These are phyloP conservation scores for Notoglanidium macrostoma DNA, from an alignment of 2,797 vertebrate genomes.

Conservation along the genomic window DNA sequence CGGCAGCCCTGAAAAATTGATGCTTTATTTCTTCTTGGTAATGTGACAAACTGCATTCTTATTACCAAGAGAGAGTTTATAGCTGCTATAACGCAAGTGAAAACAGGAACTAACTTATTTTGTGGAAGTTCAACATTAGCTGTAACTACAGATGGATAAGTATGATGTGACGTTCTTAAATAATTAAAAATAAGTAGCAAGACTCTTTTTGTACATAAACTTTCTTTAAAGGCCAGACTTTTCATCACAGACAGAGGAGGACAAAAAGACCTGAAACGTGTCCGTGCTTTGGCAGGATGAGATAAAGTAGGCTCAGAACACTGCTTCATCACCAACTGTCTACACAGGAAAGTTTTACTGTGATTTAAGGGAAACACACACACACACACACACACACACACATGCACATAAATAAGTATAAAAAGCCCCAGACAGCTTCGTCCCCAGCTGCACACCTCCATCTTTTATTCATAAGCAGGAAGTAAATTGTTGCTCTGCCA, in stretches of 20 bases:
- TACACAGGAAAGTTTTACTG: slow-evolving; percentile 42
- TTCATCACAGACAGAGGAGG: slow-evolving; percentile 52
- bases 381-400: slow-evolving; percentile 10
- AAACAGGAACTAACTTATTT: background rate
- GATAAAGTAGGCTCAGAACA: slow-evolving; percentile 25
- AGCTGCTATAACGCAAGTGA: background rate
- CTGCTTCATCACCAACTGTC: slow-evolving; percentile 21
- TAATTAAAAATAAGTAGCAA: background rate
- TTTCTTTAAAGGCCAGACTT: slow-evolving; percentile 8
- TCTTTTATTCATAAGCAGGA: slow-evolving; percentile 90
- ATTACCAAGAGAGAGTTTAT: background rate
- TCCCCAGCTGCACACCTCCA: slow-evolving; percentile 78
- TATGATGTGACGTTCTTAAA: background rate
- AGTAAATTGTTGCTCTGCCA: slow-evolving; percentile 71
- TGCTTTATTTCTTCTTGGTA: background rate
- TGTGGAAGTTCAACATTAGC: background rate
- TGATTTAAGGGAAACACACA: slow-evolving; percentile 24
- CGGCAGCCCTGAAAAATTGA: background rate
- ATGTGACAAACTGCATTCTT: background rate
- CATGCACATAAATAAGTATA: slow-evolving; percentile 44
- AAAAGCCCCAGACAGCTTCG: slow-evolving; percentile 75
- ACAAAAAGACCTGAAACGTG: slow-evolving; percentile 29
- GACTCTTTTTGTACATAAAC: no score
- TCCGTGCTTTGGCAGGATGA: slow-evolving; percentile 63
- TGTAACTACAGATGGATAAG: background rate